Percentiles rank a stretch among this genome's conserved stretches.
Conservation (phyloP, 2,113 vertebrate species). For the Piliocolobus tephrosceles region DNA sequence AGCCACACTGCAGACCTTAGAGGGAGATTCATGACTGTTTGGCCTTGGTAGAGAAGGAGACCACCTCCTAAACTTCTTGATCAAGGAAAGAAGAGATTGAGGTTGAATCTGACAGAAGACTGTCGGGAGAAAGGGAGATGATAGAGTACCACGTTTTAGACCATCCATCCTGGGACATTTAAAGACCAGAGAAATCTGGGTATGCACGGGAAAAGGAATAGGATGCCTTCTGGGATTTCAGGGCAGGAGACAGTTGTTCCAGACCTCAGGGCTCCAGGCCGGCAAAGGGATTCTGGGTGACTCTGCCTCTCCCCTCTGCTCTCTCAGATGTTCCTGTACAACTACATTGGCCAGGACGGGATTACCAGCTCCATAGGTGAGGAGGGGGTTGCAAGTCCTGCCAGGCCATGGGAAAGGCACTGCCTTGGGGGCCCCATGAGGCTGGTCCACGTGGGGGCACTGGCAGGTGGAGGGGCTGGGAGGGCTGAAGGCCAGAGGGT, state of each 20-base stretch:
- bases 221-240: not conserved
- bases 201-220: not conserved
- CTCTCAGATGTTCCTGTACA: constrained; percentile 94
- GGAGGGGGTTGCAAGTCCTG: not conserved
- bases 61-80: not conserved
- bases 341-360: constrained; percentile 90
- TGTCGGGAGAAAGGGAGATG: not conserved
- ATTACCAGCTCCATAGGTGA: constrained; percentile 91
- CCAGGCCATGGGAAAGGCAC: not conserved
- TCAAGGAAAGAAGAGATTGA: not conserved
- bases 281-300: not conserved
- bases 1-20: not conserved
- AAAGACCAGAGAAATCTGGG: not conserved
- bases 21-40: not conserved
- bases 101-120: not conserved
- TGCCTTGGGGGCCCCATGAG: not conserved
- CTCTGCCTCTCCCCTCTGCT: not conserved
- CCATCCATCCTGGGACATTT: not conserved
- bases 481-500: not conserved
- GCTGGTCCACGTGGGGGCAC: not conserved
- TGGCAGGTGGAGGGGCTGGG: not conserved
- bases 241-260: not conserved
- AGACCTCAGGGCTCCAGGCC: not conserved
- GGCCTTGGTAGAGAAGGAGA: not conserved
- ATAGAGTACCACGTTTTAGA: not conserved